Base-by-base conservation (phyloP, 2,888 invertebrate species). In the Xylota segnis region DNA sequence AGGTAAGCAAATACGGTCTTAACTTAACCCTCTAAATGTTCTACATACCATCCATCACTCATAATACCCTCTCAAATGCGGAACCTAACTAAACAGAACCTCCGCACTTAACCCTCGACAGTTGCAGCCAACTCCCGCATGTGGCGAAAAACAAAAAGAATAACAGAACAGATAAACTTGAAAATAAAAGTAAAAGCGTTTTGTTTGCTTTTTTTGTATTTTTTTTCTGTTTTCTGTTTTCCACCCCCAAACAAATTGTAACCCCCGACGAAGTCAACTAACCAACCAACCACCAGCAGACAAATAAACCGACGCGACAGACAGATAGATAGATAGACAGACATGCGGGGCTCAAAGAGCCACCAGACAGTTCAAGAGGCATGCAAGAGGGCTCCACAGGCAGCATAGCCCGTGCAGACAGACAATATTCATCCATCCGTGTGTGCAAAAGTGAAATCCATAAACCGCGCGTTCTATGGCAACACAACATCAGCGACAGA, bases 351-450 rank as follows among this genome's bases (percentile, higher is more conserved):
- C 66, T 71, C 40, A 75, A 74, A 74, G 58, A 70, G 34, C 59
- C 43, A 68, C 72, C 86, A 86, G 86, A 86, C 86, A 77, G 86
- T 82, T 86, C 82, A 86, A 86, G 86, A 81, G 86, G 32, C 76
- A 81, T 68, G 76, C 72, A 81, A 61, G 86, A 76, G 76, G 45
- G 47, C 75, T 75, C 58, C 61, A 47, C 40, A 16, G 65, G 52
- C 56, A 58, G 45, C 54, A 47, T 72, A 52, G 43, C 65, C 40
- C 27, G 23, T 76, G 76, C 76, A 82, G 71, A 59, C 82, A 76
- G 76, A 76, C 86, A 72, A 66, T 56, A 66, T 61, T 74, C 86
- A 82, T 72, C 86, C 86, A 76, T 72, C 76, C 86, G 50, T 63
- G 29, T 68, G 77, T 52, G 40, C 66, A 86, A 82, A 86, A 86